Percentiles rank a stretch among this genome's conserved stretches.
phyloP scores from a whole-genome alignment of 2,113 vertebrate species.

The Fregata magnificens region DNA sequence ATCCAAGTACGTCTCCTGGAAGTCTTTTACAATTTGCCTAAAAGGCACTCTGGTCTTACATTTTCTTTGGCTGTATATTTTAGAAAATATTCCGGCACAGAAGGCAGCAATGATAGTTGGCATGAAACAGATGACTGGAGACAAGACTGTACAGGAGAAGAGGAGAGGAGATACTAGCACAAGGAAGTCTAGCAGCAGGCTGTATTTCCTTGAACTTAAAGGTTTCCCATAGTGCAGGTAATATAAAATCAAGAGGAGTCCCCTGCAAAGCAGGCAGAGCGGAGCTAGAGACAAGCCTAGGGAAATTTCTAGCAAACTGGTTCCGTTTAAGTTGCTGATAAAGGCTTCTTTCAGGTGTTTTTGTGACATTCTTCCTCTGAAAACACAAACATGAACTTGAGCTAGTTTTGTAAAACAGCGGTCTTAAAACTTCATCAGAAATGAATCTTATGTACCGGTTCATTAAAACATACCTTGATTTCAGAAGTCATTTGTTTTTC shows the following conservation, averaged over 20 bases:
- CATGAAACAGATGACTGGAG: constrained; percentile 69
- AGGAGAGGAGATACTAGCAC: constrained; percentile 82
- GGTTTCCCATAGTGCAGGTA: constrained; percentile 60
- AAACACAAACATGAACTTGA: background rate
- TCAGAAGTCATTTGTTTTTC: too few species aligned
- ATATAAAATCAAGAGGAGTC: constrained; percentile 79
- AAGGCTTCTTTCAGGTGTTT: constrained; percentile 88
- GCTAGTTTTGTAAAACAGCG: background rate
- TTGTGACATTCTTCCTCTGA: constrained; percentile 79
- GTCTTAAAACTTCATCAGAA: background rate
- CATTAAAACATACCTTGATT: background rate
- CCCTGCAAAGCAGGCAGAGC: constrained; percentile 83
- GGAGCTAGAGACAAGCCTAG: constrained; percentile 80
- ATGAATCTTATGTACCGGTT: rapidly evolving
- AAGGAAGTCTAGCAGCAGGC: constrained; percentile 84
- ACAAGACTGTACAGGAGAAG: constrained; percentile 83
- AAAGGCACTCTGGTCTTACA: background rate
- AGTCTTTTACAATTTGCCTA: constrained; percentile 62
- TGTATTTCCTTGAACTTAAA: constrained; percentile 55
- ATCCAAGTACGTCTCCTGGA: constrained; percentile 74
- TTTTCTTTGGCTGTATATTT: constrained; percentile 66
- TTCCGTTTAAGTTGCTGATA: constrained; percentile 90
- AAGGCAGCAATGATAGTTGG: constrained; percentile 47
- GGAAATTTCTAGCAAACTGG: constrained; percentile 83
- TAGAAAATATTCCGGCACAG: constrained; percentile 60